Conservation (phyloP, 2,113 vertebrate genomes). For the Periophthalmus modestus region DNA sequence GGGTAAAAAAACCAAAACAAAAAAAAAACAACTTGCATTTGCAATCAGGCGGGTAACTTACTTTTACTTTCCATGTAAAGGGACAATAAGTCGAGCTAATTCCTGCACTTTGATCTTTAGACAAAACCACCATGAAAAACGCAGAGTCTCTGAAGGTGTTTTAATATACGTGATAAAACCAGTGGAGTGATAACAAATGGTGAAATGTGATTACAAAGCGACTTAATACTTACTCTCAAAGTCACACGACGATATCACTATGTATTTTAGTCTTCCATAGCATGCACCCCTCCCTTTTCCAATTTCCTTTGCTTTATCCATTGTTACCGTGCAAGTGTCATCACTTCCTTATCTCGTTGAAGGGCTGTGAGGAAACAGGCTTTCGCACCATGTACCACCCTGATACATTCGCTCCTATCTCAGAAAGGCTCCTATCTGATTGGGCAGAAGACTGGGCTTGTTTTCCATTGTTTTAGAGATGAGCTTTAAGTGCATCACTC, state of each 20-base stretch:
- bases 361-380: slow-evolving; percentile 36
- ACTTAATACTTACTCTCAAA: slow-evolving; percentile 27
- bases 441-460: slow-evolving; percentile 9
- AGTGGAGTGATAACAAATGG: slow-evolving; percentile 19
- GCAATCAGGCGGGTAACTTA: too few relatives aligned
- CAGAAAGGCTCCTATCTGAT: slow-evolving; percentile 47
- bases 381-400: slow-evolving; percentile 39
- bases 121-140: neutral
- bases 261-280: slow-evolving; percentile 44
- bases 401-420: slow-evolving; percentile 52
- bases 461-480: slow-evolving; percentile 30
- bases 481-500: slow-evolving; percentile 29
- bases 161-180: neutral
- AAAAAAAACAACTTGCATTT: too few relatives aligned
- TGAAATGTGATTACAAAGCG: slow-evolving; percentile 32
- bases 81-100: neutral
- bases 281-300: slow-evolving; percentile 48
- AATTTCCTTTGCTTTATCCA: slow-evolving; percentile 62
- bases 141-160: neutral
- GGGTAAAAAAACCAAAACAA: too few relatives aligned
- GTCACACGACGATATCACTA: slow-evolving; percentile 35
- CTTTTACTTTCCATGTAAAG: too few relatives aligned
- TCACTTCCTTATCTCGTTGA: slow-evolving; percentile 60
- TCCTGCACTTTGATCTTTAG: neutral
- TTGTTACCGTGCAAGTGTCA: slow-evolving; percentile 57